A percentile compares a stretch with the other conserved stretches of the same genome.
Evolutionary conservation across 2,113 vertebrate genomes (phyloP).

Genomic region (Amia ocellicauda): DNA sequence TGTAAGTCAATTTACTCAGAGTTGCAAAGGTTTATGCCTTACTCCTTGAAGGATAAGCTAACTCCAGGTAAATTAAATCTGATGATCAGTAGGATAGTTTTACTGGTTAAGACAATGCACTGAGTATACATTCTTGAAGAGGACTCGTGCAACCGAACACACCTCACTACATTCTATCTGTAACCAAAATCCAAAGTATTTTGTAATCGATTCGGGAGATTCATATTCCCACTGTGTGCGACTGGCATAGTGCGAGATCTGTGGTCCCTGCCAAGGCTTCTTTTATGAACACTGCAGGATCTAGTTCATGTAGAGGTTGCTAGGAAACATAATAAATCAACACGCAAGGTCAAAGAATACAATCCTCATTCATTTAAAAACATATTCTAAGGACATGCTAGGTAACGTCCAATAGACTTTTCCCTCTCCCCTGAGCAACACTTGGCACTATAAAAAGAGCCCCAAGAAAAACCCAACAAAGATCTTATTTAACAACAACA

Average conservation of each 20-base stretch:
- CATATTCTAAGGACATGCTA: not conserved
- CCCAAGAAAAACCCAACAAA: not conserved
- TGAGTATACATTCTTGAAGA: too few species aligned
- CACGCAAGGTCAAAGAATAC: not conserved
- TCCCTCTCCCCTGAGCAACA: not conserved
- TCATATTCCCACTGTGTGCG: not conserved
- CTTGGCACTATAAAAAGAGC: not conserved
- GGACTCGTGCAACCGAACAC: too few species aligned
- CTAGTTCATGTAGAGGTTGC: not conserved
- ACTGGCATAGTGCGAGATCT: not conserved
- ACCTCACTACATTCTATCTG: too few species aligned
- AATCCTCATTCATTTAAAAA: not conserved
- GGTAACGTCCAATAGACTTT: not conserved
- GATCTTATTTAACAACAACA: not conserved
- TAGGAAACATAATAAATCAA: conserved; percentile 7
- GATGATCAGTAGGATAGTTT: too few species aligned
- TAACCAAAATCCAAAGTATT: too few species aligned
- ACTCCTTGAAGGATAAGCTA: too few species aligned
- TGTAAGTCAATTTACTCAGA: too few species aligned
- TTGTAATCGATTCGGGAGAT: not conserved
- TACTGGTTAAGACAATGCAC: too few species aligned
- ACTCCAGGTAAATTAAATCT: too few species aligned
- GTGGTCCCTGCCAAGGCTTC: not conserved
- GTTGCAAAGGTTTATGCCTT: too few species aligned
- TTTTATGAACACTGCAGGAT: not conserved